phyloP scores from a whole-genome alignment of 2,797 vertebrate species.

The Glyptemys insculpta region DNA sequence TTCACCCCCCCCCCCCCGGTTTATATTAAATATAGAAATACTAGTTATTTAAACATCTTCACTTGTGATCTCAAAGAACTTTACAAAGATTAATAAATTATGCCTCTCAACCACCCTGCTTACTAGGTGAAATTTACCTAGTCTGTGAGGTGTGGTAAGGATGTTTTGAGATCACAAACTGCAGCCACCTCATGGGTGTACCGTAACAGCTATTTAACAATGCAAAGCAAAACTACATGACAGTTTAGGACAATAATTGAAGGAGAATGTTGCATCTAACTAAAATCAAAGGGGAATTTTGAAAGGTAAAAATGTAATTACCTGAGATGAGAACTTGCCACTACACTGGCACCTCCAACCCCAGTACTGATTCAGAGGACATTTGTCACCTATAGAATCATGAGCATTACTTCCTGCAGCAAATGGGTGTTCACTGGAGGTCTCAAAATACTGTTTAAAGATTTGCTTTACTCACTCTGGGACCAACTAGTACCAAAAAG shows the following conservation, averaged over 20 bases:
- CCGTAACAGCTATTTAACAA: background rate
- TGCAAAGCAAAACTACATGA: background rate
- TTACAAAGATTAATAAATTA: background rate
- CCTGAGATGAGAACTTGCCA: rapidly evolving
- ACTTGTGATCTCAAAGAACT: background rate
- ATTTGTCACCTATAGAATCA: rapidly evolving
- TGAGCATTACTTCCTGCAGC: background rate
- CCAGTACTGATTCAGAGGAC: background rate
- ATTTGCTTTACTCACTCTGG: background rate
- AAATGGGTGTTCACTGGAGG: background rate
- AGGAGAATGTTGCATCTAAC: background rate
- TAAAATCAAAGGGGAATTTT: background rate
- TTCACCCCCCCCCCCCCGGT: background rate
- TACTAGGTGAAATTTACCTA: background rate
- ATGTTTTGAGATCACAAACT: background rate
- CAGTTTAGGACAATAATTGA: background rate
- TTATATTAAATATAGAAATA: background rate
- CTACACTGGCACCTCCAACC: background rate
- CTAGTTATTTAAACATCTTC: background rate
- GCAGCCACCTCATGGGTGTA: background rate
- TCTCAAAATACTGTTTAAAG: background rate
- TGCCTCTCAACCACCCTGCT: background rate
- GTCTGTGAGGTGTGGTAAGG: background rate
- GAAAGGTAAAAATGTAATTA: background rate
- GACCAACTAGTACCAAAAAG: background rate